A percentile compares a stretch with the other conserved stretches of the same genome.
These are phyloP conservation scores for Thecocarcelia acutangulata DNA, from an alignment of 2,888 invertebrate genomes.

Conservation along the genomic window DNA sequence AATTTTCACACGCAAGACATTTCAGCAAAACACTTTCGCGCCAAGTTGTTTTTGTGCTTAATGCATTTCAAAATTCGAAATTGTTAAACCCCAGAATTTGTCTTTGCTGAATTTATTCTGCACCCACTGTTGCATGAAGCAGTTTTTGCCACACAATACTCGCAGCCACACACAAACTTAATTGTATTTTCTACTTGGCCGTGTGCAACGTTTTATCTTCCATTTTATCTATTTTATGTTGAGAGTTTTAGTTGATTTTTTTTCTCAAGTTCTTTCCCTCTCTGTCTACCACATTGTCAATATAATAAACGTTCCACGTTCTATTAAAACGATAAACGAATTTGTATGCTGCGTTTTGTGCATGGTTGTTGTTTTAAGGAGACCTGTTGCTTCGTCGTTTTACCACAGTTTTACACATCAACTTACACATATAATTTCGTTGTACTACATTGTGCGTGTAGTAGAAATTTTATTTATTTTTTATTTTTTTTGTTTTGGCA, in stretches of 20 bases:
- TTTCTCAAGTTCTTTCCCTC: background rate
- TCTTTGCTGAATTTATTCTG: background rate
- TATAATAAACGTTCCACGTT: conserved; percentile 62
- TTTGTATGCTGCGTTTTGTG: conserved; percentile 63
- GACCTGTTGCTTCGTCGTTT: conserved; percentile 58
- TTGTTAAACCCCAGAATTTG: background rate
- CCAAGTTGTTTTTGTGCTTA: background rate
- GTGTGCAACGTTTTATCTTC: conserved; percentile 23
- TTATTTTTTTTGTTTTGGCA: background rate
- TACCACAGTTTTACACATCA: background rate
- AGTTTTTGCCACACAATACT: background rate
- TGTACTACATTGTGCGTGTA: conserved; percentile 9
- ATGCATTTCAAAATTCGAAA: conserved; percentile 32
- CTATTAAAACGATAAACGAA: conserved; percentile 57
- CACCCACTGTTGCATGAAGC: conserved; percentile 43
- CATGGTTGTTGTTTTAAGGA: conserved; percentile 37
- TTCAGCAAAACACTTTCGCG: background rate
- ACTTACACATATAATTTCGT: conserved; percentile 3
- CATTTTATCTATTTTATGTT: conserved; percentile 2
- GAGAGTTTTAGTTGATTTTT: background rate
- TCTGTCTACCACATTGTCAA: conserved; percentile 24
- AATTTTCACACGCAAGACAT: too few species aligned
- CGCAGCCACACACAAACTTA: conserved; percentile 18
- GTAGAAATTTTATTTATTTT: conserved; percentile 22
- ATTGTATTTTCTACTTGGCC: conserved; percentile 48